Percentiles rank a stretch among this genome's conserved stretches.
Evolutionary conservation across 2,888 invertebrate genomes (phyloP).

Genomic region (Clistopyga incitator): DNA sequence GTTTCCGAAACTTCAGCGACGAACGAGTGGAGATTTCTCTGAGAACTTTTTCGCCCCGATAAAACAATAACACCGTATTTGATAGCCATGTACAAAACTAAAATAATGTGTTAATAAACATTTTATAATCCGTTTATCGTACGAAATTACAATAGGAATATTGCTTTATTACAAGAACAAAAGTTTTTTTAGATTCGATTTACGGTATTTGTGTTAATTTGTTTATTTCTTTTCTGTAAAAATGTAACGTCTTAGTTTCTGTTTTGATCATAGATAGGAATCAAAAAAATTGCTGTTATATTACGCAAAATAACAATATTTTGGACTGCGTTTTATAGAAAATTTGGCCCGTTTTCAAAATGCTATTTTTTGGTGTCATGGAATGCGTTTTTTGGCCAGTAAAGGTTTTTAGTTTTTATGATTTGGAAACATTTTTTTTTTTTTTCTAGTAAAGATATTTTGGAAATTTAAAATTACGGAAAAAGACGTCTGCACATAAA

Average conservation of each 20-base stretch:
- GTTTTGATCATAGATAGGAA: background rate
- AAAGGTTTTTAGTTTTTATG: too few relatives aligned
- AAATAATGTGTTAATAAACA: constrained; percentile 72
- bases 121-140: constrained; percentile 70
- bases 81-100: constrained; percentile 70
- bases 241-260: background rate
- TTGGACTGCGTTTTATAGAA: too few relatives aligned
- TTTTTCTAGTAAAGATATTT: too few relatives aligned
- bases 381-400: too few relatives aligned
- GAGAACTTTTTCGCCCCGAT: constrained; percentile 10
- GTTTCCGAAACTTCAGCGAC: constrained; percentile 20
- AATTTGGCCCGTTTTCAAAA: too few relatives aligned
- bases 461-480: too few relatives aligned
- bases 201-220: background rate
- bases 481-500: too few relatives aligned
- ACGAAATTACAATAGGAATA: background rate
- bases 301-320: background rate
- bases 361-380: too few relatives aligned
- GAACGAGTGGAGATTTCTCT: background rate
- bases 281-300: background rate
- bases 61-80: constrained; percentile 63
- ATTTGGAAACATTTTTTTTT: too few relatives aligned
- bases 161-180: background rate
- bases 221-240: background rate
- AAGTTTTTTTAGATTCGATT: background rate